Conservation (phyloP, 2,888 invertebrate genomes). For the Ochlodes sylvanus region DNA sequence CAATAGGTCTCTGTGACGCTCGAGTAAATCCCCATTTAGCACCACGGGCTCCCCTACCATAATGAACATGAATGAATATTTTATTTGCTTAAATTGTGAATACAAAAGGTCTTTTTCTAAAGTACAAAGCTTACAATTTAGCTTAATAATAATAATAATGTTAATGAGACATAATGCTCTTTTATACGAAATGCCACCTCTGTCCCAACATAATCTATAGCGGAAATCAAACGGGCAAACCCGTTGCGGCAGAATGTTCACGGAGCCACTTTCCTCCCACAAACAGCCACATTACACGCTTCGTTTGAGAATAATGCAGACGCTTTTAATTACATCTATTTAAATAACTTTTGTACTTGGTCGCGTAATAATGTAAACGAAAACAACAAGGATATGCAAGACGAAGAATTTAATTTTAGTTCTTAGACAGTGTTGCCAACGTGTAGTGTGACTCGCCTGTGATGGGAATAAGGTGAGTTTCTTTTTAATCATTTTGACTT, state of each 20-base stretch:
- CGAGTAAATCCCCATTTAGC: too few species aligned
- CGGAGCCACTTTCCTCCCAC: slow-evolving; percentile 48
- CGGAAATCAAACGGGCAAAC: slow-evolving; percentile 49
- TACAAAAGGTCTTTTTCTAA: too few species aligned
- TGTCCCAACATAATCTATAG: slow-evolving; percentile 43
- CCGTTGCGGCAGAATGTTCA: slow-evolving; percentile 47
- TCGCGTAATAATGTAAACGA: slow-evolving; percentile 38
- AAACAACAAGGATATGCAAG: slow-evolving; percentile 44
- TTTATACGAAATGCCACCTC: slow-evolving; percentile 19
- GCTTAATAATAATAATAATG: too few species aligned
- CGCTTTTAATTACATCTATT: slow-evolving; percentile 31
- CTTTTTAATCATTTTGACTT: neutral
- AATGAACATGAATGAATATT: too few species aligned
- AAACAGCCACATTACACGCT: slow-evolving; percentile 44
- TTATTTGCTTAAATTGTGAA: too few species aligned
- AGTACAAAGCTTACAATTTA: too few species aligned
- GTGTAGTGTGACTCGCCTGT: slow-evolving; percentile 30
- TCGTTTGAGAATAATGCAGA: slow-evolving; percentile 43
- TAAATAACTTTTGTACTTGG: slow-evolving; percentile 32
- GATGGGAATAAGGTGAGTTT: slow-evolving; percentile 46
- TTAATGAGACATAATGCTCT: neutral
- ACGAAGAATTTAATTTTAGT: slow-evolving; percentile 43
- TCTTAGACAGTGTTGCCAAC: slow-evolving; percentile 24
- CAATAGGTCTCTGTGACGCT: too few species aligned
- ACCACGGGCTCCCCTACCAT: too few species aligned